Evolutionary conservation across 2,888 invertebrate species (phyloP), one percentile per base, ranked within the genome.

Genomic region (Pinctada fucata): DNA sequence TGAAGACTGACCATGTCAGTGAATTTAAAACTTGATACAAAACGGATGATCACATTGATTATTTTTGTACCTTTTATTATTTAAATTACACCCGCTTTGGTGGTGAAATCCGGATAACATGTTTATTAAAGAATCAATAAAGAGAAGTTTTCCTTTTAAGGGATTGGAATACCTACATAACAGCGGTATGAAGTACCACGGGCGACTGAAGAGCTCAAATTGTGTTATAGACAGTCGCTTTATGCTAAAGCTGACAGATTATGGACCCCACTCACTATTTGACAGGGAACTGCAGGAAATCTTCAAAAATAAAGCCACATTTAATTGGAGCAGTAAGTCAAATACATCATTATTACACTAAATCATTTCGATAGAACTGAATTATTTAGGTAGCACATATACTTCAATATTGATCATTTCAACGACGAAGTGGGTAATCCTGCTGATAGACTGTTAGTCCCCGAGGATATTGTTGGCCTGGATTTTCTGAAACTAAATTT

Each of bases 151-250:
- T 31, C 31, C 31, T 31, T 31, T 75, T 2, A 71, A 87, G 87
- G 87, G 87, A 2, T 85, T 87, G 85, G 68, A 76, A n/a, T 87
- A 84, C 67, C 67, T 87, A 1, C 85, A 86, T n/a, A 75, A 75
- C 16, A 83, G 83, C 68, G 79, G 81, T 1, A 72, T 84, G 1
- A 75, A 72, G 13, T 81, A 76, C 13, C 87, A 87, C 64, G 85
- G 87, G 0, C 83, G 85, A 13, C 77, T 87, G 47, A 84, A 82
- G 5, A 85, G 86, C 68, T 83, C 85, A 0, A 87, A 87, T 76
- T 87, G 87, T 80, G 85, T 87, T 1, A 87, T 87, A 13, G 87
- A 87, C 79, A 84, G 85, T 66, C 76, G 86, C 8, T 87, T 86
- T 72, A 83, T 84, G 63, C 74, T 87, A n/a, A 87, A 87, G 68